Base-by-base conservation (phyloP, 1,140 invertebrate genomes). In the Brachionus koreanus region DNA sequence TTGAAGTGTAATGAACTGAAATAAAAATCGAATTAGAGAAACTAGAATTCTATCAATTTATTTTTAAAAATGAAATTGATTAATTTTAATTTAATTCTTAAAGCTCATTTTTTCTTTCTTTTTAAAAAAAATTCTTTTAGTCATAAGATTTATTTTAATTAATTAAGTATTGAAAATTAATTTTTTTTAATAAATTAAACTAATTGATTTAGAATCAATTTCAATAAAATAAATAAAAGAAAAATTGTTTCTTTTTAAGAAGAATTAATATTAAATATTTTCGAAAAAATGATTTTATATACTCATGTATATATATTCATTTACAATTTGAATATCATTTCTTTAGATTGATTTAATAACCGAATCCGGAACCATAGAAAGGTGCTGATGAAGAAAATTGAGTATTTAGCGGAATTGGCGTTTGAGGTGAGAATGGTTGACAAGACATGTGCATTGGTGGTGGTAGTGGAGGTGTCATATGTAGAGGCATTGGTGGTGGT, bases 291-390 rank as follows among this genome's bases (percentile, higher is more conserved):
- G 33, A 19, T 69, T 69, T n/a, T 69, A 69, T 69, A 69, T 69
- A 69, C 65, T 10, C 65, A 10, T 42, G 65, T 69, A 69, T 69
- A 69, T 69, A 69, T 69, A 5, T 37, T 69, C 65, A 69, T 69
- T 69, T 69, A 69, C 65, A 69, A 69, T n/a, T 5, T 5, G 13
- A 12, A 37, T 33, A 1, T 69, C 29, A 69, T 69, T 69, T 69
- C 35, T 69, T 39, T 37, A 42, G 16, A 39, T 39, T 69, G 33
- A 69, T 69, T 69, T 69, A 69, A 4, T 39, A 69, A 39, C 65
- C 65, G 35, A 39, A 69, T 37, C 65, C 65, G 2, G 65, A 69
- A n/a, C 65, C 65, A 13, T 37, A 69, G n/a, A 69, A 69, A n/a
- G 65, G 65, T 35, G 37, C 37, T 42, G n/a, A 39, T 37, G 33